Percentiles rank a stretch among this genome's conserved stretches.
These are phyloP conservation scores for Aspidapion aeneum DNA, from an alignment of 2,888 invertebrate species.

Conservation along the genomic window DNA sequence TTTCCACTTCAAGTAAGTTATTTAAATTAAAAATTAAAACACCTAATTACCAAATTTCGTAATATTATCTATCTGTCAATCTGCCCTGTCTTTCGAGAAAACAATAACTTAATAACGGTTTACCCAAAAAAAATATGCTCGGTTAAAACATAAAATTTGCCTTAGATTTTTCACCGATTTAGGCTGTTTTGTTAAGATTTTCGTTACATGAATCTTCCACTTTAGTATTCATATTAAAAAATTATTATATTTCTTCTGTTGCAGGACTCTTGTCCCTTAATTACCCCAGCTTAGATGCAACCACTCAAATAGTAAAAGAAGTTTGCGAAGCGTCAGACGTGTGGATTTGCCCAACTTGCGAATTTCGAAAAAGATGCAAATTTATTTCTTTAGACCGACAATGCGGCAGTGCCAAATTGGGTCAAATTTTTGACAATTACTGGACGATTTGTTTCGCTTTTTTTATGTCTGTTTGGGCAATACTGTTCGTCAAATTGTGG, in stretches of 20 bases:
- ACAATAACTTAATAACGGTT: too few relatives aligned
- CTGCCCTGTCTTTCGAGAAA: too few relatives aligned
- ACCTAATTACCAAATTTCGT: too few relatives aligned
- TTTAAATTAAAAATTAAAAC: too few relatives aligned
- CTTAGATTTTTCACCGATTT: too few relatives aligned
- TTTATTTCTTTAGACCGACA: conserved; percentile 51
- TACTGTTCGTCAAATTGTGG: conserved; percentile 39
- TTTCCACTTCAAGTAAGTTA: conserved; percentile 1
- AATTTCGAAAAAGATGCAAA: conserved; percentile 47
- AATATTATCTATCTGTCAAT: too few relatives aligned
- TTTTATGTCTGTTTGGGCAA: conserved; percentile 42
- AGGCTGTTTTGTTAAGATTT: too few relatives aligned
- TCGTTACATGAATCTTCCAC: too few relatives aligned
- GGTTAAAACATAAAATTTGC: too few relatives aligned
- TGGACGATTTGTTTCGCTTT: conserved; percentile 36
- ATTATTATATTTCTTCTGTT: too few relatives aligned
- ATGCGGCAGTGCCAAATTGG: conserved; percentile 52
- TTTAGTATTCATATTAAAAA: too few relatives aligned
- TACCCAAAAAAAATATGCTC: too few relatives aligned
- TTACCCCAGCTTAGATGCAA: neutral
- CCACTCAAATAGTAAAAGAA: conserved; percentile 22
- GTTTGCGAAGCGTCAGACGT: conserved; percentile 36
- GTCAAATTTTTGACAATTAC: conserved; percentile 43
- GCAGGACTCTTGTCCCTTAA: neutral
- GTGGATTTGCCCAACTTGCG: conserved; percentile 58